phyloP scores from a whole-genome alignment of 2,797 vertebrate genomes.

The Sebastes dallii region DNA sequence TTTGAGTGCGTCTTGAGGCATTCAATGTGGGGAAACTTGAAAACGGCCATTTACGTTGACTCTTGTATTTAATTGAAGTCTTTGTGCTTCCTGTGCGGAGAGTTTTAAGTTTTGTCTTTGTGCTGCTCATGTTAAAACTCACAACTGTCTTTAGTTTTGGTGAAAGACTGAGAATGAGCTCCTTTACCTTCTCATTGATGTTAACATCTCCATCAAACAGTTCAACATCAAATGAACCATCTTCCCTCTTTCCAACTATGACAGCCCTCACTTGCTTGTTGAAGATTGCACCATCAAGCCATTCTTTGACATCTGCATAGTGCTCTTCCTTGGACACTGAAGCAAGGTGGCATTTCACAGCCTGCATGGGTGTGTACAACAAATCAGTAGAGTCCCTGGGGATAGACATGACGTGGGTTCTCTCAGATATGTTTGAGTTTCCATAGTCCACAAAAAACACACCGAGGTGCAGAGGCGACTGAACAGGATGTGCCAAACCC shows the following conservation, averaged over 20 bases:
- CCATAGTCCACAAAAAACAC: constrained; percentile 95
- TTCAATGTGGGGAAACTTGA: neutral
- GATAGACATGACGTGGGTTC: constrained; percentile 82
- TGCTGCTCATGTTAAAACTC: neutral
- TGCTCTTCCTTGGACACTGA: constrained; percentile 74
- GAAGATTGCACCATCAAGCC: constrained; percentile 82
- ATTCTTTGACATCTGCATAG: constrained; percentile 79
- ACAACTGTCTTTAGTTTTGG: constrained; percentile 22
- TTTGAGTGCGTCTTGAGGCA: neutral
- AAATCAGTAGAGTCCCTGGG: constrained; percentile 82
- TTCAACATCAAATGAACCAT: constrained; percentile 86
- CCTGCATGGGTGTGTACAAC: constrained; percentile 91
- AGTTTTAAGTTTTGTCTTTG: neutral
- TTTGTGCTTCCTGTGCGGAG: neutral
- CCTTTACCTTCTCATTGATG: constrained; percentile 86
- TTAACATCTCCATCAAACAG: constrained; percentile 85
- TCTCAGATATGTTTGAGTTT: constrained; percentile 83
- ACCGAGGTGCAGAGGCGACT: constrained; percentile 74
- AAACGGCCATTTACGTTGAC: neutral
- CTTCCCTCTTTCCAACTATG: constrained; percentile 78
- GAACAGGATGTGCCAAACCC: constrained; percentile 73
- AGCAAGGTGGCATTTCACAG: constrained; percentile 84
- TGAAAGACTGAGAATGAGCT: constrained; percentile 59
- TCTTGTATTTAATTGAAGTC: neutral
- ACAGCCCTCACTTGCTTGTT: constrained; percentile 83